Base-by-base conservation (phyloP, 1,140 invertebrate species). In the Cotesia vestalis region DNA sequence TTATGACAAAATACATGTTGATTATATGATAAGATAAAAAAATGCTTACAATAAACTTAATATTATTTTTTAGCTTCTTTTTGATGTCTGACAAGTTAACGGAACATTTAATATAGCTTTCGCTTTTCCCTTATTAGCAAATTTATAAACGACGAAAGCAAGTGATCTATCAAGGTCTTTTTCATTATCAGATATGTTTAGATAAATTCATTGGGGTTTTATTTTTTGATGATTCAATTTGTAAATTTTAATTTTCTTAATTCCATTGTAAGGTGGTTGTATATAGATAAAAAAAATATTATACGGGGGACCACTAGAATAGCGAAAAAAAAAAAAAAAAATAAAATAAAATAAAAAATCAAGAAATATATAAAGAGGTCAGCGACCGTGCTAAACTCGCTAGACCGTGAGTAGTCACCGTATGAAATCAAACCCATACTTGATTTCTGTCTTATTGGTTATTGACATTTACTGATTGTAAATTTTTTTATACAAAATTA, bases 341-440 rank as follows among this genome's bases (percentile, higher is more conserved):
- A 60, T 4, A 20, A 35, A 52, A 61, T 72, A 52, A 61, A 46
- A 73, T 52, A 60, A 51, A 66, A 55, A 71, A 36, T 70, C 57
- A 46, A 73, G 66, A 60, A 78, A 38, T 46, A 46, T 46, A 46
- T 46, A 60, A 46, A 72, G 60, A 69, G 79, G 78, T 81, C 80
- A 81, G 73, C 73, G 80, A 81, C 80, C 80, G 80, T 77, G 78
- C 77, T 73, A 81, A 81, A 81, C 78, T 81, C 77, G 79, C 80
- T 80, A 82, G 80, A 82, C 78, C 80, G 79, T 81, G 76, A 82
- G 76, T 71, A 73, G 75, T 70, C 75, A 75, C 77, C 75, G 75
- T 74, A 59, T 63, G 27, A 69, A 27, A 59, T 66, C 66, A 61
- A 71, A 57, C 55, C 63, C 34, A 52, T 66, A 55, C 62, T 55